Percentiles rank a stretch among this genome's conserved stretches.
Conservation (phyloP, 2,888 invertebrate species). For the Leucophora obtusa region DNA sequence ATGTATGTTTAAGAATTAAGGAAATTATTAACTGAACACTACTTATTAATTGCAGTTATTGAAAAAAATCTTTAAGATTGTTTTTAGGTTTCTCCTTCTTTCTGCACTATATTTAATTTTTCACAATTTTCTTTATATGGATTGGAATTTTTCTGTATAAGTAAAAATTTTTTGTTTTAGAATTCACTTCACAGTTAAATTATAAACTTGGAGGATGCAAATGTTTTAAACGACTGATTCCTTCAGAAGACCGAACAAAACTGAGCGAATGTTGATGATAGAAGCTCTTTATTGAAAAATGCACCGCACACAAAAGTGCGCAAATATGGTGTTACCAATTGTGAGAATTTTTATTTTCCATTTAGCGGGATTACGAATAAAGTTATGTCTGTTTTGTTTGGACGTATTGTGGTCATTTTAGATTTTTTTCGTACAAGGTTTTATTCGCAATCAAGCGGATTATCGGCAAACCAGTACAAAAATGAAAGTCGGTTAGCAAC, state of each 20-base stretch:
- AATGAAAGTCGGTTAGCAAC: too few relatives aligned
- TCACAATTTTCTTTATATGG: slow-evolving; percentile 29
- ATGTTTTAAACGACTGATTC: slow-evolving; percentile 70
- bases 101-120: slow-evolving; percentile 16
- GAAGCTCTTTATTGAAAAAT: slow-evolving; percentile 41
- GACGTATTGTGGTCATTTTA: not conserved
- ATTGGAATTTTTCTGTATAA: slow-evolving; percentile 40
- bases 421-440: too few relatives aligned
- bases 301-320: slow-evolving; percentile 29
- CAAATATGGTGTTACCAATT: slow-evolving; percentile 33
- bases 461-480: too few relatives aligned
- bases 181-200: slow-evolving; percentile 50
- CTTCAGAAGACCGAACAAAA: slow-evolving; percentile 77
- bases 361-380: not conserved
- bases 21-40: not conserved
- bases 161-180: slow-evolving; percentile 39
- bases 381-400: not conserved
- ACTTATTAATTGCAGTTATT: slow-evolving; percentile 27
- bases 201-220: slow-evolving; percentile 37
- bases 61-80: slow-evolving; percentile 23
- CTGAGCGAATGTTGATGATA: slow-evolving; percentile 68
- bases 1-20: not conserved
- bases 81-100: not conserved
- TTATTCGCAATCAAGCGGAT: too few relatives aligned
- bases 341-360: not conserved